phyloP scores from a whole-genome alignment of 2,888 invertebrate species.

The Rotaria macrura region DNA sequence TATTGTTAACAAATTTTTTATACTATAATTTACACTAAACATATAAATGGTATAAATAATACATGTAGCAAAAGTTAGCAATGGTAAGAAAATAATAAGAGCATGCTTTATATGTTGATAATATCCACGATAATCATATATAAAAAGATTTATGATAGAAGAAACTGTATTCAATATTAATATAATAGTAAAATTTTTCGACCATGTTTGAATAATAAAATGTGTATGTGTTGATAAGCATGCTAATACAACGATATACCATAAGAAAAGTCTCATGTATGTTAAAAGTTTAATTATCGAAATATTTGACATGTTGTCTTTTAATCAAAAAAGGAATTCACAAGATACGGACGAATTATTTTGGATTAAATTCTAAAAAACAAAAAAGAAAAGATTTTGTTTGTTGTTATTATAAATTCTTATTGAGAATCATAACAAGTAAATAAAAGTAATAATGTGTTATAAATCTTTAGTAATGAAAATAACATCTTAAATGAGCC shows the following conservation, averaged over 20 bases:
- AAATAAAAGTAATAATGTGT: too few relatives aligned
- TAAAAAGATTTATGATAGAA: not conserved
- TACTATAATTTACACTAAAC: not conserved
- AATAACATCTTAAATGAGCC: not conserved
- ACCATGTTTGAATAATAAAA: not conserved
- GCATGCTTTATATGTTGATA: not conserved
- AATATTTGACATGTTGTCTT: not conserved
- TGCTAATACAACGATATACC: not conserved
- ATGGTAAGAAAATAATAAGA: not conserved
- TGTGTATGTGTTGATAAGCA: not conserved
- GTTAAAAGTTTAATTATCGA: not conserved
- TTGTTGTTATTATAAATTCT: too few relatives aligned
- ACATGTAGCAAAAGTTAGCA: not conserved
- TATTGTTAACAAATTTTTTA: not conserved
- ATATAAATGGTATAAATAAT: not conserved
- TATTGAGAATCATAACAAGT: too few relatives aligned
- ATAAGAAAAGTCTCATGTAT: not conserved
- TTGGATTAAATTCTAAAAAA: not conserved
- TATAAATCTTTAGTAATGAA: too few relatives aligned
- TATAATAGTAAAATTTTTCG: not conserved
- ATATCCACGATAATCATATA: not conserved
- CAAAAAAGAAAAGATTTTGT: too few relatives aligned
- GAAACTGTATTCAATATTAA: not conserved
- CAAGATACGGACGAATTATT: not conserved
- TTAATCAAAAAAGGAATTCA: not conserved